A percentile compares a stretch with the other conserved stretches of the same genome.
phyloP scores from a whole-genome alignment of 2,113 vertebrate species.

The Petromus typicus region DNA sequence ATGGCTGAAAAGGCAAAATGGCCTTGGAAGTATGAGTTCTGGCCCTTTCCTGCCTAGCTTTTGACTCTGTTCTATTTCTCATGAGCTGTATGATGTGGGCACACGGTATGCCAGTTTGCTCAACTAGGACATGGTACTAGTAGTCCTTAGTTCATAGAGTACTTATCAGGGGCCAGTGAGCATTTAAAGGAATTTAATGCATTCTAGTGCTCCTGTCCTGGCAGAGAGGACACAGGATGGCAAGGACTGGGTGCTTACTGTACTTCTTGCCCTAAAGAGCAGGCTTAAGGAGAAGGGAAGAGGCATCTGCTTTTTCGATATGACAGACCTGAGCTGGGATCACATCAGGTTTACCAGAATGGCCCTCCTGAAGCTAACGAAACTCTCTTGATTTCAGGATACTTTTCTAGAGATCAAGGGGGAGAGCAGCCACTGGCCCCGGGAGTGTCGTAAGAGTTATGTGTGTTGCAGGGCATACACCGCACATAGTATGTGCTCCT shows the following conservation, averaged over 20 bases:
- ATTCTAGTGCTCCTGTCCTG: neutral
- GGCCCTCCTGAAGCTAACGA: neutral
- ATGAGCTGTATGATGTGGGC: neutral
- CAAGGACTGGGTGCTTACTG: rapidly evolving
- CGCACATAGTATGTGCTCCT: neutral
- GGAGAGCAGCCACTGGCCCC: too few species aligned
- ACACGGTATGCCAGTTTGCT: neutral
- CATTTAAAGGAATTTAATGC: neutral
- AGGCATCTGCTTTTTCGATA: neutral
- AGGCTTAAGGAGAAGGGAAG: neutral
- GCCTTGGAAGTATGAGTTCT: too few species aligned
- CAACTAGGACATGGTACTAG: neutral
- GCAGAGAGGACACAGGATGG: neutral
- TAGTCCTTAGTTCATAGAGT: neutral
- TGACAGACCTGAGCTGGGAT: neutral
- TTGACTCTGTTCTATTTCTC: neutral
- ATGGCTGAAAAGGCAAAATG: neutral
- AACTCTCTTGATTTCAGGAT: neutral
- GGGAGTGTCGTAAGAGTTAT: too few species aligned
- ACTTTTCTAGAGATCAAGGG: neutral
- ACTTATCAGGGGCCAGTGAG: neutral
- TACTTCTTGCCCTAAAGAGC: neutral
- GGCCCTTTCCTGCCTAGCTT: neutral
- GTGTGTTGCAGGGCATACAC: neutral
- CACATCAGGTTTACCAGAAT: too few species aligned